A percentile compares a stretch with the other conserved stretches of the same genome.
These are phyloP conservation scores for Drosophila nr. perissopoda DNA, from an alignment of 2,888 invertebrate genomes.

Conservation along the genomic window DNA sequence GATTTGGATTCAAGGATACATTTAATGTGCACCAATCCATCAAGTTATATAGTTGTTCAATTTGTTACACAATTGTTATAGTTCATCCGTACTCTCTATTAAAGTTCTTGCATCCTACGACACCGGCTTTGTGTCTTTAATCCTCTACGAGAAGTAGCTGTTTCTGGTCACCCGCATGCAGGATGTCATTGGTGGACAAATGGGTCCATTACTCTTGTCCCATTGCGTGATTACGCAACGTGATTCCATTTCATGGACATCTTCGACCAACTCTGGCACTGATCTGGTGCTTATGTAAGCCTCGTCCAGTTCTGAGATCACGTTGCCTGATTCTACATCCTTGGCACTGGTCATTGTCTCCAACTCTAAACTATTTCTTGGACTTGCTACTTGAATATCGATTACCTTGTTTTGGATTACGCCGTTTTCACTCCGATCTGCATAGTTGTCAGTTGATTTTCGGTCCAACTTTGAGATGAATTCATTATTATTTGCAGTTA, in stretches of 20 bases:
- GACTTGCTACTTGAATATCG: background rate
- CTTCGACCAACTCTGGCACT: background rate
- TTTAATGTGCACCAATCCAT: slow-evolving; percentile 25
- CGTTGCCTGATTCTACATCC: background rate
- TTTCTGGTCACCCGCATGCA: slow-evolving; percentile 80
- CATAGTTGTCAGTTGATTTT: background rate
- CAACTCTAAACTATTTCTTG: background rate
- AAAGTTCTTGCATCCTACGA: slow-evolving; percentile 50
- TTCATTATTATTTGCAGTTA: background rate
- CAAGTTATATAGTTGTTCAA: slow-evolving; percentile 46
- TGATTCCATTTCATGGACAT: background rate
- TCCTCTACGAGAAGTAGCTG: slow-evolving; percentile 82
- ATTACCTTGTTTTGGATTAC: background rate
- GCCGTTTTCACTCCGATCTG: background rate
- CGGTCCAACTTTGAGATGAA: slow-evolving; percentile 13
- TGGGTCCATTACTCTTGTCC: slow-evolving; percentile 54
- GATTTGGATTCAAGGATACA: slow-evolving; percentile 29
- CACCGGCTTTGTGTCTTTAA: slow-evolving; percentile 11
- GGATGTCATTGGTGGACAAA: slow-evolving; percentile 77
- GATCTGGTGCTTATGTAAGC: background rate
- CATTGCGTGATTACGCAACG: slow-evolving; percentile 13
- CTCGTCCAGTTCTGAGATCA: slow-evolving; percentile 25
- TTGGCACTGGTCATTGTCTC: background rate
- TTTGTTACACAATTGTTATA: slow-evolving; percentile 43
- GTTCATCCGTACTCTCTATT: slow-evolving; percentile 52